These are phyloP conservation scores for Sula dactylatra DNA, from an alignment of 2,113 vertebrate species.

Conservation along the genomic window DNA sequence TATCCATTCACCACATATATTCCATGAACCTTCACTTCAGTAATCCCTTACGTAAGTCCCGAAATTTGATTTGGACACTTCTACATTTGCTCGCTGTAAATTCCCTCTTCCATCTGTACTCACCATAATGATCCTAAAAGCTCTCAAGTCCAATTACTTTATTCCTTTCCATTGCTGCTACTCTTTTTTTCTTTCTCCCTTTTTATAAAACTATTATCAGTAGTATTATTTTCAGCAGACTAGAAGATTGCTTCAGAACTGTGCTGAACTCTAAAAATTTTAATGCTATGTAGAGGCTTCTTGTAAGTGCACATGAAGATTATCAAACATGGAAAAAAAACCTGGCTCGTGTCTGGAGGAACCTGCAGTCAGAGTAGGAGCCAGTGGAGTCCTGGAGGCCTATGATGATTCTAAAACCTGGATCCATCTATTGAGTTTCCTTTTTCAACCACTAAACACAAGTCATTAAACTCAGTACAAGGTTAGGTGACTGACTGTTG, in stretches of 20 bases:
- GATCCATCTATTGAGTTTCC: background rate
- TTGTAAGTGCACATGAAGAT: background rate
- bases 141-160: background rate
- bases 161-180: background rate
- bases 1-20: background rate
- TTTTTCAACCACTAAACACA: background rate
- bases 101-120: background rate
- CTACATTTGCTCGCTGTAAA: background rate
- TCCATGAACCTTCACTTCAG: background rate
- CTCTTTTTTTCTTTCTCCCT: background rate
- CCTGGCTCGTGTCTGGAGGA: background rate
- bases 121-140: background rate
- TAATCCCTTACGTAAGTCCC: background rate
- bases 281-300: background rate
- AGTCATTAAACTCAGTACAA: background rate
- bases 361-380: background rate
- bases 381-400: background rate
- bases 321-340: background rate
- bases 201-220: background rate
- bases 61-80: background rate
- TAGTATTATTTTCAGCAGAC: background rate
- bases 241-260: background rate
- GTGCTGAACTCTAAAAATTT: background rate
- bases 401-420: background rate
- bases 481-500: background rate